These are phyloP conservation scores for Cotesia congregata DNA, from an alignment of 2,888 invertebrate species.

Conservation along the genomic window DNA sequence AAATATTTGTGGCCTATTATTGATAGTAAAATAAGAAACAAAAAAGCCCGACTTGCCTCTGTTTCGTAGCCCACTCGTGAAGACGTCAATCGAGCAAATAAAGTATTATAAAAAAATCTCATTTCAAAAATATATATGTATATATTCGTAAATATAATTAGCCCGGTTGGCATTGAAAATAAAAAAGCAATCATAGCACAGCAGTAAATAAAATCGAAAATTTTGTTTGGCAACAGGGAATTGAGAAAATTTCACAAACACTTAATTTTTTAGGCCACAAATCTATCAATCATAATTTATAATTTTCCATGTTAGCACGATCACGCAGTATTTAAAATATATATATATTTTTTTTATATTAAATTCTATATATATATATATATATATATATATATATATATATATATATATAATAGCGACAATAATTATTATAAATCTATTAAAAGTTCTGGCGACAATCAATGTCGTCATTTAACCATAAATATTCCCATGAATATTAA, in stretches of 20 bases:
- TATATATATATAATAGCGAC: neutral
- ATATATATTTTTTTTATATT: conserved; percentile 3
- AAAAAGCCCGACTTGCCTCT: conserved; percentile 28
- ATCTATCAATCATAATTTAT: conserved; percentile 5
- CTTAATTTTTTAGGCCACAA: conserved; percentile 25
- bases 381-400: conserved; percentile 1
- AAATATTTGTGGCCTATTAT: conserved; percentile 3
- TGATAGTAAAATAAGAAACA: neutral
- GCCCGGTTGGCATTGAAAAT: neutral
- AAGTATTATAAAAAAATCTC: conserved; percentile 18
- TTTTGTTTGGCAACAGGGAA: conserved; percentile 47
- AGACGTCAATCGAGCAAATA: conserved; percentile 23
- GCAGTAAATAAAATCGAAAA: conserved; percentile 43
- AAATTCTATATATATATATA: conserved; percentile 1
- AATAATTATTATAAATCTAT: conserved; percentile 25
- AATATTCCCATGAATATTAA: conserved; percentile 44
- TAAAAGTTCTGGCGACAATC: conserved; percentile 36
- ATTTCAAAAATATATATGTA: neutral
- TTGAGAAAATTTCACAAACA: conserved; percentile 18
- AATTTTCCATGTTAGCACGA: neutral
- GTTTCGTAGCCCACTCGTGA: conserved; percentile 24
- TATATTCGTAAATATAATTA: neutral
- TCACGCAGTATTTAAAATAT: neutral
- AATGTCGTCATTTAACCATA: conserved; percentile 43
- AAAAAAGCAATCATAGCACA: conserved; percentile 43